Evolutionary conservation across 2,797 vertebrate species (phyloP), one percentile per base, ranked within the genome.

Genomic region (Lycodopsis pacificus): DNA sequence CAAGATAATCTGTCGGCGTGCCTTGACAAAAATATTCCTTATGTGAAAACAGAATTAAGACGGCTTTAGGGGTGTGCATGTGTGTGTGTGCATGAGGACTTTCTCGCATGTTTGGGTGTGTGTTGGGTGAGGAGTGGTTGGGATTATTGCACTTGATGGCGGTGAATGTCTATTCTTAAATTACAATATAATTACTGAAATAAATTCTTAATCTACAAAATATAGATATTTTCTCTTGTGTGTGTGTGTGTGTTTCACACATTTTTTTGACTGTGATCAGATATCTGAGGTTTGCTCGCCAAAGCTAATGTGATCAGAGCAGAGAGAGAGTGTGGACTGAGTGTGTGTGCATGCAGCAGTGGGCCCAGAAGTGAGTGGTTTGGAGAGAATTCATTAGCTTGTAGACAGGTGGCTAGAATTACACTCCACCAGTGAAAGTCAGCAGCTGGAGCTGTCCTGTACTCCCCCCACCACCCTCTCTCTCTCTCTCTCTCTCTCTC

Each of bases 351-450:
- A n/a, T 32, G 61, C 57, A 46, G 65, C 32, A 44, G 74, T 71
- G 75, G 73, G 79, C 85, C 76, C 80, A 86, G 86, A 86, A 88
- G 90, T 89, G 88, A 94, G 90, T 85, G 91, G 92, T 94, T 94
- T 91, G 81, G 83, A 82, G 91, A 87, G 94, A 95, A 95, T 95
- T 95, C 94, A 95, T 95, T 95, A 95, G 92, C 6, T 77, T 88
- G 90, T 91, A 92, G 94, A 93, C 93, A 94, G 94, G 94, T 94
- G 93, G 82, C 93, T 95, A 92, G 85, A 89, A 77, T 96, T 95
- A 94, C 94, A 91, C 90, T 89, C 77, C 82, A 85, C 83, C 38
- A 89, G 92, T 89, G 90, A 94, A 93, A 93, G 92, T 93, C 92
- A 85, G 86, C 90, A 90, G 92, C 85, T 74, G 2, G 44, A 74